A percentile compares a stretch with the other conserved stretches of the same genome.
Conservation (phyloP, 2,113 vertebrate genomes). For the Phylloscopus trochilus region DNA sequence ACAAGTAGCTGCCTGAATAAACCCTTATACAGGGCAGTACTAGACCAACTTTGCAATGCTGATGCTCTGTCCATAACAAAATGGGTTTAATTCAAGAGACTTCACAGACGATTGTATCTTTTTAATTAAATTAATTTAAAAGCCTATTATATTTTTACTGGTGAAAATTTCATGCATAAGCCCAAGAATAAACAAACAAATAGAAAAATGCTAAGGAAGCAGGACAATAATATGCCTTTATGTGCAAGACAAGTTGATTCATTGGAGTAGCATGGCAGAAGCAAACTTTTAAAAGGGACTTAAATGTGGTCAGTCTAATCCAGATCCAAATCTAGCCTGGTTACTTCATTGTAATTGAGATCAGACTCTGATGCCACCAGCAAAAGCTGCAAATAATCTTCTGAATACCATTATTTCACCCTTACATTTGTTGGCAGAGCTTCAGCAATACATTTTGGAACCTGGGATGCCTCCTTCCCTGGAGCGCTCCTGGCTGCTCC, state of each 20-base stretch:
- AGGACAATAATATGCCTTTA: conserved; percentile 15
- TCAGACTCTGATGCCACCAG: conserved; percentile 19
- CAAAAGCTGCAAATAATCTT: not conserved
- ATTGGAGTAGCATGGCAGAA: not conserved
- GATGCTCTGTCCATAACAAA: conserved; percentile 1
- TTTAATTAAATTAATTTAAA: conserved; percentile 36
- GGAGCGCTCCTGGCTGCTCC: not conserved
- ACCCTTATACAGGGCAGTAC: not conserved
- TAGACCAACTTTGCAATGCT: not conserved
- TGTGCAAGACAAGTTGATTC: conserved; percentile 26
- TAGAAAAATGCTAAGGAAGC: conserved; percentile 14
- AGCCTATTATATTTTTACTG: conserved; percentile 35
- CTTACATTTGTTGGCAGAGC: not conserved
- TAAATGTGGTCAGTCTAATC: conserved; percentile 38
- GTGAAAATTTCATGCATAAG: conserved; percentile 36
- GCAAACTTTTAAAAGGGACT: conserved; percentile 8
- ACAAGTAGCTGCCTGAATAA: not conserved
- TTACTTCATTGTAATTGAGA: conserved; percentile 24
- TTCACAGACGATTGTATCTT: not conserved
- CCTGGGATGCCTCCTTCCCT: not conserved
- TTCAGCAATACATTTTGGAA: not conserved
- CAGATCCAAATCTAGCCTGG: not conserved
- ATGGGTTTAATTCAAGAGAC: not conserved
- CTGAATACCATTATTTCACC: not conserved
- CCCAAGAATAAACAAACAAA: conserved; percentile 44